These are phyloP conservation scores for Dendrocincla tyrannina DNA, from an alignment of 2,797 vertebrate genomes.

Conservation along the genomic window DNA sequence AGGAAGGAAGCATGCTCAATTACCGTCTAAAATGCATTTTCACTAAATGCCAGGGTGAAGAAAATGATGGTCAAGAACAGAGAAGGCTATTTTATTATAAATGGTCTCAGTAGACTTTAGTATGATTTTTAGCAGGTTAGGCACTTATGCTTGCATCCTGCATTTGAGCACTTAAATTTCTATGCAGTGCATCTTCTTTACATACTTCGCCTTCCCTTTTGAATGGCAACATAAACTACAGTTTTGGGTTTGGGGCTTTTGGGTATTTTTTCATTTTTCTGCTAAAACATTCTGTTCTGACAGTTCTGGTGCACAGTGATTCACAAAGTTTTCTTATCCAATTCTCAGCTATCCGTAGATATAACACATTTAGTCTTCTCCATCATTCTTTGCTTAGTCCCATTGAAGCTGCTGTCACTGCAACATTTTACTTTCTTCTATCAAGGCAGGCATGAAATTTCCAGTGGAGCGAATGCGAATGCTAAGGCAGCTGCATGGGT, in stretches of 20 bases:
- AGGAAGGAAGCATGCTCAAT: constrained; percentile 37
- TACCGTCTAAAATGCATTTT: constrained; percentile 32
- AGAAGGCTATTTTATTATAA: neutral
- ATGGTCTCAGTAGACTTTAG: constrained; percentile 6
- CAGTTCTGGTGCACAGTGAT: constrained; percentile 54
- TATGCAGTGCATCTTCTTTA: neutral
- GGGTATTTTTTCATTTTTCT: constrained; percentile 26
- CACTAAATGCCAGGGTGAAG: constrained; percentile 27
- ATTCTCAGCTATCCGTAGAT: constrained; percentile 67
- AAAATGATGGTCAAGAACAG: constrained; percentile 18
- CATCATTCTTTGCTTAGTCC: constrained; percentile 62
- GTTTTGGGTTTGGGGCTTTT: neutral
- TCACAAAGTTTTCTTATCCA: constrained; percentile 61
- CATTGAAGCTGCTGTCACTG: constrained; percentile 76
- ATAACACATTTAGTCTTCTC: constrained; percentile 49
- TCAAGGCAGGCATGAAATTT: constrained; percentile 74
- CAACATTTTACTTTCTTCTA: constrained; percentile 70
- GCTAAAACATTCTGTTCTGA: constrained; percentile 36
- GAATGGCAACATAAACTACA: constrained; percentile 6
- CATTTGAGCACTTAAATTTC: neutral
- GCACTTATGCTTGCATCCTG: neutral
- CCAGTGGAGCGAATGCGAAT: constrained; percentile 58
- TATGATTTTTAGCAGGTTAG: constrained; percentile 19
- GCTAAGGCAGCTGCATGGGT: constrained; percentile 75
- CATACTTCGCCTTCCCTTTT: constrained; percentile 16